Conservation (phyloP, 2,888 invertebrate genomes). For the Hypselothyrea guttata region DNA sequence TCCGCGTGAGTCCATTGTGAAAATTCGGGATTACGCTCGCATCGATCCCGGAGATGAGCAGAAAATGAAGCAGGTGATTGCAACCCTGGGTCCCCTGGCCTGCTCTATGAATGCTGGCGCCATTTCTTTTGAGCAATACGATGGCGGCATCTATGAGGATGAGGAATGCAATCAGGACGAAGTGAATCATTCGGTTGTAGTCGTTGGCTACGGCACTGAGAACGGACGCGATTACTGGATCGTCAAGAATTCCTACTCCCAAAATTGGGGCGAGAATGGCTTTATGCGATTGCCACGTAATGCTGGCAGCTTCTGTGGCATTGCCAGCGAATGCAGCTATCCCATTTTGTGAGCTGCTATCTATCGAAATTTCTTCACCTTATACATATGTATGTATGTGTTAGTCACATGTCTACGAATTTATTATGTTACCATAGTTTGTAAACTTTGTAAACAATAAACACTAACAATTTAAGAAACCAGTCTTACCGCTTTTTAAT, state of each 20-base stretch:
- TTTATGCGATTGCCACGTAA: slow-evolving; percentile 79
- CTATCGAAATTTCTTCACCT: neutral
- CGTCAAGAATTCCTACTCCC: slow-evolving; percentile 80
- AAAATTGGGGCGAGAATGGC: slow-evolving; percentile 81
- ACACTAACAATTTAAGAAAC: neutral
- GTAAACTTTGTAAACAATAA: slow-evolving; percentile 2
- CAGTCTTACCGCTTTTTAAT: too few species aligned
- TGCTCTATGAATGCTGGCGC: slow-evolving; percentile 78
- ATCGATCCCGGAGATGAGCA: slow-evolving; percentile 80
- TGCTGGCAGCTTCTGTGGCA: slow-evolving; percentile 79
- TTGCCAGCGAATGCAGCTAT: slow-evolving; percentile 81
- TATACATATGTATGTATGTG: neutral
- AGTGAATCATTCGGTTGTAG: slow-evolving; percentile 80
- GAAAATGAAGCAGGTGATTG: slow-evolving; percentile 80
- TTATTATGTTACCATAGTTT: slow-evolving; percentile 2
- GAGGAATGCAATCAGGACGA: slow-evolving; percentile 78
- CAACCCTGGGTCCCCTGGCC: slow-evolving; percentile 79
- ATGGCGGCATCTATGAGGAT: slow-evolving; percentile 80
- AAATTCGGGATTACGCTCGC: slow-evolving; percentile 79
- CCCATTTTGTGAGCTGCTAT: slow-evolving; percentile 65
- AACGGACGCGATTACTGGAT: slow-evolving; percentile 81
- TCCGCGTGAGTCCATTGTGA: slow-evolving; percentile 61
- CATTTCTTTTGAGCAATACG: slow-evolving; percentile 79
- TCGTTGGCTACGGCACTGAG: slow-evolving; percentile 80
- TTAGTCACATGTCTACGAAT: neutral